Percentiles rank a stretch among this genome's conserved stretches.
Conservation (phyloP, 2,113 vertebrate species). For the Columba janthina region DNA sequence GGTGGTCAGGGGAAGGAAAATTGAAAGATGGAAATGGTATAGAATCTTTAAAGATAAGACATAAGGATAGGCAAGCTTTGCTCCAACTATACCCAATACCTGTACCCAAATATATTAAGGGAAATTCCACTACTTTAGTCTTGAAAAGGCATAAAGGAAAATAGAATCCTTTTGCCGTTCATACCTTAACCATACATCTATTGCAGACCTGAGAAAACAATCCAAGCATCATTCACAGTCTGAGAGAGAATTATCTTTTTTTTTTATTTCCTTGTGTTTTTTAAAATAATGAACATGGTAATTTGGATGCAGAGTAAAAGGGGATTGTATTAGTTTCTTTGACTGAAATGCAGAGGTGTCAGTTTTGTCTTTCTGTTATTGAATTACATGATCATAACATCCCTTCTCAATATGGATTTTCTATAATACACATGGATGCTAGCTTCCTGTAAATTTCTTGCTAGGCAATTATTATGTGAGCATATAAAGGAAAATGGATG, state of each 20-base stretch:
- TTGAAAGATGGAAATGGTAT: background rate
- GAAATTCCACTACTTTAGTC: background rate
- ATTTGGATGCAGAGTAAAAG: background rate
- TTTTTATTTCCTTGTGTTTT: background rate
- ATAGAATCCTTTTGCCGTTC: background rate
- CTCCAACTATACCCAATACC: accelerated
- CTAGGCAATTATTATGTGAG: constrained; percentile 1
- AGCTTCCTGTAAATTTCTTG: constrained; percentile 19
- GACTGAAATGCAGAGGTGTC: background rate
- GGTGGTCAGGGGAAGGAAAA: background rate
- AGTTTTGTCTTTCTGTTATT: background rate
- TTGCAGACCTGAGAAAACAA: background rate
- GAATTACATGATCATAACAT: background rate
- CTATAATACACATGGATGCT: background rate
- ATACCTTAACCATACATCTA: background rate
- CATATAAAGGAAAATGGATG: constrained; percentile 2
- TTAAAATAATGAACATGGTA: background rate
- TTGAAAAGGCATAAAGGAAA: background rate
- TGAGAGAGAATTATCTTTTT: background rate
- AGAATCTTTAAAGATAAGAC: background rate
- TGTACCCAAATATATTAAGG: background rate
- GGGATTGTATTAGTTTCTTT: background rate
- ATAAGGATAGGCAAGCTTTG: background rate
- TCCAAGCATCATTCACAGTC: background rate
- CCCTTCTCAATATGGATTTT: constrained; percentile 18